A percentile compares a stretch with the other conserved stretches of the same genome.
phyloP scores from a whole-genome alignment of 1,140 invertebrate species.

The Ceratitis capitata region DNA sequence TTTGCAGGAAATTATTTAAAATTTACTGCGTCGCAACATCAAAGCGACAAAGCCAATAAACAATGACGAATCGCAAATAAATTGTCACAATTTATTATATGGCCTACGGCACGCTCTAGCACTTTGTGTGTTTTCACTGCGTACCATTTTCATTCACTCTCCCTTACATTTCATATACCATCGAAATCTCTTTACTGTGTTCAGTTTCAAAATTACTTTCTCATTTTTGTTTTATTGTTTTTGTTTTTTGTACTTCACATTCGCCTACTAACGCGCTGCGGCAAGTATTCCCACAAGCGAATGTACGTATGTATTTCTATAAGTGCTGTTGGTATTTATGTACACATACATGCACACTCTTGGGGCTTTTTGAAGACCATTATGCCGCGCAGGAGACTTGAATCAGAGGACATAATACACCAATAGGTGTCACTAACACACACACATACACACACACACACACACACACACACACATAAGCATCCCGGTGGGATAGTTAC shows the following conservation, averaged over 20 bases:
- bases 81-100: neutral
- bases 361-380: neutral
- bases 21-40: conserved; percentile 13
- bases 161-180: neutral
- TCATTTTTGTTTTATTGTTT: neutral
- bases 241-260: neutral
- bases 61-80: conserved; percentile 16
- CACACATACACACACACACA: no score
- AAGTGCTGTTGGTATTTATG: neutral
- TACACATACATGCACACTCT: neutral
- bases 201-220: neutral
- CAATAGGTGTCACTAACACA: neutral
- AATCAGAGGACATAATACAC: neutral
- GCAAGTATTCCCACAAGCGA: neutral
- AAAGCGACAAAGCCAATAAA: conserved; percentile 18
- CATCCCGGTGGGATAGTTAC: no score
- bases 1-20: neutral
- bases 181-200: no score
- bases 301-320: no score
- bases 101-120: neutral
- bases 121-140: neutral
- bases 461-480: no score
- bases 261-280: neutral
- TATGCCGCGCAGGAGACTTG: neutral
- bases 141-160: neutral